phyloP scores from a whole-genome alignment of 2,113 vertebrate species.

The Circaetus gallicus region DNA sequence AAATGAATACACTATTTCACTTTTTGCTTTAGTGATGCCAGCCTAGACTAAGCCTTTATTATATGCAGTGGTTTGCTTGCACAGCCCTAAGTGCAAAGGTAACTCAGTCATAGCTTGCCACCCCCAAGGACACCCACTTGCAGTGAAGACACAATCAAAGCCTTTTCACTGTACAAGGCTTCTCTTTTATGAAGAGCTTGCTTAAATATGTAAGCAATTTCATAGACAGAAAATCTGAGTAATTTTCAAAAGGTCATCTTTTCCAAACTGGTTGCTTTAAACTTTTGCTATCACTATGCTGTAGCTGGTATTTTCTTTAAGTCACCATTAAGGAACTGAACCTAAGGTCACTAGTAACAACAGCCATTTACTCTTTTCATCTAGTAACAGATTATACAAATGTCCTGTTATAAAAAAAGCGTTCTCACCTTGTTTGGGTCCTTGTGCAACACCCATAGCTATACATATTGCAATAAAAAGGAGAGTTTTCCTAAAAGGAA shows the following conservation, averaged over 20 bases:
- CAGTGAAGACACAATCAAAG: slow-evolving; percentile 73
- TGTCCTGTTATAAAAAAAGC: neutral
- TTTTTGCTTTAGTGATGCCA: slow-evolving; percentile 51
- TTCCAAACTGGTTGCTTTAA: slow-evolving; percentile 61
- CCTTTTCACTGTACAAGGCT: slow-evolving; percentile 74
- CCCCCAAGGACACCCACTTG: slow-evolving; percentile 77
- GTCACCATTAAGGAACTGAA: neutral
- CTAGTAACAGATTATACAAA: neutral
- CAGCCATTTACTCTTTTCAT: neutral
- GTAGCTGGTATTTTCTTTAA: slow-evolving; percentile 39
- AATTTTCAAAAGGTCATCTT: slow-evolving; percentile 77
- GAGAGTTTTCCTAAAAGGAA: slow-evolving; percentile 82
- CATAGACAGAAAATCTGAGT: slow-evolving; percentile 66
- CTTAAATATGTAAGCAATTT: slow-evolving; percentile 79
- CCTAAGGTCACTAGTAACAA: neutral
- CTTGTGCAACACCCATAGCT: slow-evolving; percentile 78
- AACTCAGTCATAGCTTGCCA: slow-evolving; percentile 63
- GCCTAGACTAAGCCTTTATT: slow-evolving; percentile 58
- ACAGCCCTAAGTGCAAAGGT: slow-evolving; percentile 74
- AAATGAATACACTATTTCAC: slow-evolving; percentile 31
- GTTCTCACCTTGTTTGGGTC: slow-evolving; percentile 78
- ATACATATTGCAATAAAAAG: slow-evolving; percentile 87
- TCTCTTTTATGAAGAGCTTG: slow-evolving; percentile 67
- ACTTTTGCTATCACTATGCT: slow-evolving; percentile 34
- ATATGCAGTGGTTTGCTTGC: slow-evolving; percentile 14